Base-by-base conservation (phyloP, 2,113 vertebrate species). In the Puma concolor region DNA sequence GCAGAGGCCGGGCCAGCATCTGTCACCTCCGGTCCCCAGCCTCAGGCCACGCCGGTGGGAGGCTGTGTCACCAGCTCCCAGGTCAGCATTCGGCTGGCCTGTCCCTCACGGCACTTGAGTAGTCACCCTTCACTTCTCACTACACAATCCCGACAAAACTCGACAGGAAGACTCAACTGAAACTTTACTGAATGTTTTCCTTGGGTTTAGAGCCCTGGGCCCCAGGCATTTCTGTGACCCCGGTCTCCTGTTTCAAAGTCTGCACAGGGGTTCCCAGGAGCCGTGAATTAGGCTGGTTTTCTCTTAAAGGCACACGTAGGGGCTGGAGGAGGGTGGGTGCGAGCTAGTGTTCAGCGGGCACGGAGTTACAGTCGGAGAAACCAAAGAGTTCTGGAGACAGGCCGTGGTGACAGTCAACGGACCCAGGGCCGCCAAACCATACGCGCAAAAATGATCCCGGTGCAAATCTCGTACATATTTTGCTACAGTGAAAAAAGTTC, bases 31-130 rank as follows among this genome's bases (percentile, higher is more conserved):
- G 27, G 17, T 11, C 60, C 48, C 36, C 1, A 19, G 54, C 10
- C 38, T 27, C 2, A 33, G 72, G 29, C n/a, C 50, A 15, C 0
- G 0, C 19, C 2, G 17, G 5, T 4, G 1, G 60, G 52, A 67
- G 54, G 60, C 33, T 0, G 0, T 16, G 66, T 52, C 6, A 1
- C 17, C 21, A 0, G 0, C 0, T 12, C 33, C 1, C 0, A 0
- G 31, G 6, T 92, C 89, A 23, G 31, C 12, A 4, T 5, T 31
- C 15, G 31, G 72, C 25, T 1, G 36, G 1, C 44, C 79, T 27
- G 23, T 0, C 9, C 10, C 52, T 31, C 64, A 0, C 0, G 2
- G 23, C 17, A 36, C 33, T 9, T 1, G 17, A 8, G 25, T 3
- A 0, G 7, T 10, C 4, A 0, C 14, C 91, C 16, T 27, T 14